Base-by-base conservation (phyloP, 2,797 vertebrate genomes). In the Psittacula derbiana region DNA sequence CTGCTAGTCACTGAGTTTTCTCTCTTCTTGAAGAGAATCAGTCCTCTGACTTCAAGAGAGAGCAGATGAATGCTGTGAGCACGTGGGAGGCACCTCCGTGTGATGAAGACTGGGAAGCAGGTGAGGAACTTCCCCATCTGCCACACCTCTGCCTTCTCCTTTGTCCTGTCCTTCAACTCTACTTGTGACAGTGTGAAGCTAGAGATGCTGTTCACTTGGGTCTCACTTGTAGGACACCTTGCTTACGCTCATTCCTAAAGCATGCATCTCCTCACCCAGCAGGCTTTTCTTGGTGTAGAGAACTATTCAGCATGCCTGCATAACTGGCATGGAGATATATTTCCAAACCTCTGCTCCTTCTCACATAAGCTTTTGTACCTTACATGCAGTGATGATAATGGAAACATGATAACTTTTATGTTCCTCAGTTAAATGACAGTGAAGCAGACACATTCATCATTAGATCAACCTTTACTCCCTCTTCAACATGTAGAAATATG, bases 31-130 rank as follows among this genome's bases (percentile, higher is more conserved):
- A 70, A 96, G 94, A 30, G 60, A 41, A 14, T 38, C 9, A 15
- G 31, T n/a, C 20, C 28, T 67, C 10, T 20, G 28, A 69, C 28
- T 74, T 66, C 52, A 44, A 30, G 2, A 65, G 71, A 38, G 67
- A 72, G 24, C 62, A 84, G 40, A 2, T 27, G 85, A 91, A 49
- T 7, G 9, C 49, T 78, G 55, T 41, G 57, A 83, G 81, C 87
- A 74, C 52, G 0, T 95, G 96, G 96, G 58, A 96, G 81, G 75
- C 94, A 57, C 95, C 96, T 74, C 94, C 94, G 0, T 96, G 95
- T 72, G 47, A 50, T 18, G 96, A 96, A 78, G 94, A 96, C 87
- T 95, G 96, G 96, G 95, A 96, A 49, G 8, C 47, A 76, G 96
- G 96, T 96, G 65, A 89, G 94, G 50, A 87, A 31, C 18, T 80